Conservation (phyloP, 2,797 vertebrate species). For the Heteromormyrus szaboi region DNA sequence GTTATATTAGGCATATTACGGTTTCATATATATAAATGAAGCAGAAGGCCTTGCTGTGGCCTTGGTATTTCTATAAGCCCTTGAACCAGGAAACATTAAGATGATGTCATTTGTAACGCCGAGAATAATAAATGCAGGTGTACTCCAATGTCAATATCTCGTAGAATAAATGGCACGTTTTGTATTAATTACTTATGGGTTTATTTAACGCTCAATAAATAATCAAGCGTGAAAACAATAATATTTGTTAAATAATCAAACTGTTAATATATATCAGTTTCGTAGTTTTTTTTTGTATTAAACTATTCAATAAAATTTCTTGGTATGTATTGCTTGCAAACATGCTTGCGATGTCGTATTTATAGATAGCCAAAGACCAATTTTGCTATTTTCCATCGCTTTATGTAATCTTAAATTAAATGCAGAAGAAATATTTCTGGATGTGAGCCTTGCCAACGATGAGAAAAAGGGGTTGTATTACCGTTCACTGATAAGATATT, state of each 20-base stretch:
- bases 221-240: background rate
- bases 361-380: background rate
- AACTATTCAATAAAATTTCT: background rate
- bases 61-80: background rate
- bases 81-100: conserved; percentile 18
- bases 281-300: background rate
- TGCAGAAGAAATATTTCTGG: background rate
- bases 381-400: background rate
- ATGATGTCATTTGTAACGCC: background rate
- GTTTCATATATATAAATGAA: background rate
- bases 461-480: background rate
- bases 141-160: background rate
- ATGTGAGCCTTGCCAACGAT: background rate
- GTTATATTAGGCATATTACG: background rate
- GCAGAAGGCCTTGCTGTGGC: background rate
- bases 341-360: background rate
- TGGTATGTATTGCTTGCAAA: background rate
- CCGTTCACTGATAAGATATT: background rate
- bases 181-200: background rate
- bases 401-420: background rate
- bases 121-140: background rate
- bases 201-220: background rate
- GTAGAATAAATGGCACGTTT: background rate
- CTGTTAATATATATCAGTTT: background rate
- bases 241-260: background rate